These are phyloP conservation scores for Pseudomyrmex cubaensis DNA, from an alignment of 1,140 invertebrate genomes.

Conservation along the genomic window DNA sequence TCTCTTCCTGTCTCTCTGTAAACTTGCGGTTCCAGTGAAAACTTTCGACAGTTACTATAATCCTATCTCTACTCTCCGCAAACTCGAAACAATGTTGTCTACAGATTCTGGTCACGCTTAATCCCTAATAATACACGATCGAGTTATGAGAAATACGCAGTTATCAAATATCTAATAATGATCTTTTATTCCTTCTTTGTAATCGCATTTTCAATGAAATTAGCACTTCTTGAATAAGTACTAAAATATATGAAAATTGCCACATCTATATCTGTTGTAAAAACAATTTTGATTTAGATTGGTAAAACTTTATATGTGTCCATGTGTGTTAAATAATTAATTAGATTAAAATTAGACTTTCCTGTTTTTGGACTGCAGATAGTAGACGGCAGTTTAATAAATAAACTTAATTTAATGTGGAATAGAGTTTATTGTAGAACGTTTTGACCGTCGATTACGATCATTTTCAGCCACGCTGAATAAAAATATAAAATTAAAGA, in stretches of 20 bases:
- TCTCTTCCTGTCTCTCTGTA: constrained; percentile 1
- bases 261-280: no score
- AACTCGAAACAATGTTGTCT: constrained; percentile 51
- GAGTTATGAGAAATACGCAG: constrained; percentile 30
- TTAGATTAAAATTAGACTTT: no score
- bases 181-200: neutral
- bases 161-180: constrained; percentile 13
- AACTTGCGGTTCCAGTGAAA: constrained; percentile 37
- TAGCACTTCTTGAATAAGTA: neutral
- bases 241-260: no score
- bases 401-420: no score
- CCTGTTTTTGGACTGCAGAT: no score
- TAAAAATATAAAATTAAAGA: no score
- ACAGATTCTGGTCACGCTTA: constrained; percentile 47
- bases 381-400: no score
- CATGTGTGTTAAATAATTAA: neutral
- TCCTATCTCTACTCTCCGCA: constrained; percentile 12
- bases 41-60: constrained; percentile 51
- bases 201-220: neutral
- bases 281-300: no score
- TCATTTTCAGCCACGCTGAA: no score
- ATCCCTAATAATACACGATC: constrained; percentile 41
- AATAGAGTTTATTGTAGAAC: no score
- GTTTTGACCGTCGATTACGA: no score
- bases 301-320: no score